phyloP scores from a whole-genome alignment of 1,140 invertebrate genomes.

The Trichomalopsis sarcophagae region DNA sequence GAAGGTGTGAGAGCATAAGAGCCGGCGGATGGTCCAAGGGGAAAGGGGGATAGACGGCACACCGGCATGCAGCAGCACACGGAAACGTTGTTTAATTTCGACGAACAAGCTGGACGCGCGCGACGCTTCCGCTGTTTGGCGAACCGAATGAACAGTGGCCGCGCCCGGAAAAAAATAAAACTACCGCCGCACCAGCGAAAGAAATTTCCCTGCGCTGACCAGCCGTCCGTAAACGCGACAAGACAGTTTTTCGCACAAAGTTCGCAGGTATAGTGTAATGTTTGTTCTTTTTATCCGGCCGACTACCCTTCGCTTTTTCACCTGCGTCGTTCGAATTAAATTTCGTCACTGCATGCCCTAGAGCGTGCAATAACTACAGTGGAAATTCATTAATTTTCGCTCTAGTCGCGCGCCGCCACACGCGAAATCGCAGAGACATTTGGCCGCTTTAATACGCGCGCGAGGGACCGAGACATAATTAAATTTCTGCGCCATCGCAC shows the following conservation, averaged over 20 bases:
- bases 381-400: neutral
- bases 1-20: conserved; percentile 20
- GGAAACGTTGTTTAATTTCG: conserved; percentile 61
- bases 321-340: neutral
- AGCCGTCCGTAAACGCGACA: conserved; percentile 17
- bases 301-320: conserved; percentile 9
- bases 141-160: conserved; percentile 34
- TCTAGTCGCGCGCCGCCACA: neutral
- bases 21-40: neutral
- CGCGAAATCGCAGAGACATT: neutral
- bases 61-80: neutral
- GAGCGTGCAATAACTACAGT: neutral
- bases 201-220: neutral
- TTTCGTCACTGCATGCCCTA: neutral
- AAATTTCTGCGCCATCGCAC: too few relatives aligned
- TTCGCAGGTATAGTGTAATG: neutral
- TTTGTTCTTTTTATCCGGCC: neutral
- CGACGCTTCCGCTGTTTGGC: conserved; percentile 52
- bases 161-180: neutral
- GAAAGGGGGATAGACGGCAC: neutral
- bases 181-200: neutral
- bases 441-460: too few relatives aligned
- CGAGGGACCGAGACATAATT: too few relatives aligned
- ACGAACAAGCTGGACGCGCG: conserved; percentile 55
- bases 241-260: conserved; percentile 11